phyloP scores from a whole-genome alignment of 2,888 invertebrate genomes.

The Eudemis profundana region DNA sequence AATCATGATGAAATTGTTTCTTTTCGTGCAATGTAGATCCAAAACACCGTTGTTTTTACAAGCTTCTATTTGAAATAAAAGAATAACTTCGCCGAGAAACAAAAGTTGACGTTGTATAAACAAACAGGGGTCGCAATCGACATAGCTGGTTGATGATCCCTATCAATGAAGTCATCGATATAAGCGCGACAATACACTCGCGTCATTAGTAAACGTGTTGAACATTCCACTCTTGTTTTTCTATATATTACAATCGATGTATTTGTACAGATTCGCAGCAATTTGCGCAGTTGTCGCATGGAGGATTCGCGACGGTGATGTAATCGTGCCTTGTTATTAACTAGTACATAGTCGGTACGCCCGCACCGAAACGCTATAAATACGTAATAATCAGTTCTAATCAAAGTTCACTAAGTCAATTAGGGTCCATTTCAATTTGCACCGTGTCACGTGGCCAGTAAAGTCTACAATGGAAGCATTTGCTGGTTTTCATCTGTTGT shows the following conservation, averaged over 20 bases:
- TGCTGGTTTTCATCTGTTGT: constrained; percentile 11
- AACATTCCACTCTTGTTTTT: constrained; percentile 70
- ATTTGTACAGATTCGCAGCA: constrained; percentile 76
- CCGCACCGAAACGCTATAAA: constrained; percentile 23
- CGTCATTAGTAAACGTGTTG: constrained; percentile 67
- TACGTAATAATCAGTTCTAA: constrained; percentile 19
- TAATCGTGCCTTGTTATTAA: constrained; percentile 56
- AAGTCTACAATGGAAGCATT: not conserved
- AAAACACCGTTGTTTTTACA: constrained; percentile 9
- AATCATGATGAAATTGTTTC: constrained; percentile 51
- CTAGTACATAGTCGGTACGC: constrained; percentile 35
- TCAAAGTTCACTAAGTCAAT: constrained; percentile 9
- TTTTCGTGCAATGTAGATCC: constrained; percentile 39
- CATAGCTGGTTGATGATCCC: constrained; percentile 66
- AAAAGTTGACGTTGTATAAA: constrained; percentile 41
- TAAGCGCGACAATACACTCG: constrained; percentile 61
- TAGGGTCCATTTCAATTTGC: not conserved
- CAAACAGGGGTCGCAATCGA: constrained; percentile 61
- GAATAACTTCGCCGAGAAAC: not conserved
- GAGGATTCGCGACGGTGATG: constrained; percentile 63
- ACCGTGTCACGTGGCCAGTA: constrained; percentile 3
- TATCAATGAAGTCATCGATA: constrained; percentile 72
- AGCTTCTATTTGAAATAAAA: too few species aligned
- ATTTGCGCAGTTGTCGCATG: constrained; percentile 72
- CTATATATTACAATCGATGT: constrained; percentile 61